Percentiles rank a stretch among this genome's conserved stretches.
Conservation (phyloP, 2,888 invertebrate species). For the Bellardia pandia region DNA sequence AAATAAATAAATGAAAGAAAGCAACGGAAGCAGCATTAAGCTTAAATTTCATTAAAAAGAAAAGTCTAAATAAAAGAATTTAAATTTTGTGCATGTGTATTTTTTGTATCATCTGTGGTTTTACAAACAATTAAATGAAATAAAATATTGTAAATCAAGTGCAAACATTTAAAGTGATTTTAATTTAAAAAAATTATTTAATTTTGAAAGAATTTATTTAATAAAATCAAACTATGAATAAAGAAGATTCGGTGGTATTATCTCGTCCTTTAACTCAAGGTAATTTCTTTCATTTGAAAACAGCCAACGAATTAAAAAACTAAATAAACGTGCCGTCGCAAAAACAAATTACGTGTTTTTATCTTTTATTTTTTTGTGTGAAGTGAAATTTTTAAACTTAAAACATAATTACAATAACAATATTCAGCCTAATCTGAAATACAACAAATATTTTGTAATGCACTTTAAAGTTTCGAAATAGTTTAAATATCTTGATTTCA, state of each 20-base stretch:
- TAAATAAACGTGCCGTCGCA: too few relatives aligned
- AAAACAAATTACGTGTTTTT: too few relatives aligned
- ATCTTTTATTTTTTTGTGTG: too few relatives aligned
- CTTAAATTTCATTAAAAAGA: conserved; percentile 7
- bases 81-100: not conserved
- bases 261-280: conserved; percentile 79
- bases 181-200: not conserved
- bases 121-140: not conserved
- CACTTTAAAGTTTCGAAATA: too few relatives aligned
- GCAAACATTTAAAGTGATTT: conserved; percentile 9
- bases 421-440: too few relatives aligned
- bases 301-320: too few relatives aligned
- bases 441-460: too few relatives aligned
- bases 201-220: conserved; percentile 20
- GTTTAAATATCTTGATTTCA: too few relatives aligned
- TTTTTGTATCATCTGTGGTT: not conserved
- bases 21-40: not conserved
- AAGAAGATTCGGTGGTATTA: conserved; percentile 77
- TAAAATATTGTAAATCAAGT: not conserved
- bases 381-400: too few relatives aligned
- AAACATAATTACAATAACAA: too few relatives aligned
- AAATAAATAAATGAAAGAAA: conserved; percentile 21
- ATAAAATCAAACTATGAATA: conserved; percentile 76
- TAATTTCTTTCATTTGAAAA: conserved; percentile 64
- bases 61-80: conserved; percentile 17